phyloP scores from a whole-genome alignment of 2,888 invertebrate genomes.

The Actias luna region DNA sequence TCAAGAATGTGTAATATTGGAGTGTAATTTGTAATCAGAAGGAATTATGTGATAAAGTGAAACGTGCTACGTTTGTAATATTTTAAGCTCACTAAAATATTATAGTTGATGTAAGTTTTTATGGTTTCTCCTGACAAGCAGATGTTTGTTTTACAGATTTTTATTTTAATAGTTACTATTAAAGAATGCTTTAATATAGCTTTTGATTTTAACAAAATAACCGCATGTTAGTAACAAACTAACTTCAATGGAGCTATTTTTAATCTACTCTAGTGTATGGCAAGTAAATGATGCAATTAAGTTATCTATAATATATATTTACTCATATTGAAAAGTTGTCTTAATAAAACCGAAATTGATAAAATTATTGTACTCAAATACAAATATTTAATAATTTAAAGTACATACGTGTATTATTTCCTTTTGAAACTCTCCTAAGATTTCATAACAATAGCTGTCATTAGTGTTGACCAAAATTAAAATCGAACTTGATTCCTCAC shows the following conservation, averaged over 20 bases:
- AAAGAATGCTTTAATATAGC: not conserved
- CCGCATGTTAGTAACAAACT: slow-evolving; percentile 2
- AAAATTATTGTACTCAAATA: not conserved
- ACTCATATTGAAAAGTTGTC: not conserved
- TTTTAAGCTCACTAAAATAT: slow-evolving; percentile 1
- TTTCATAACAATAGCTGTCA: slow-evolving; percentile 45
- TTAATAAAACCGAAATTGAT: not conserved
- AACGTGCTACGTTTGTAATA: not conserved
- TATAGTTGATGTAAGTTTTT: slow-evolving; percentile 11
- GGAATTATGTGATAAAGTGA: not conserved
- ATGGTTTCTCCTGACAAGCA: slow-evolving; percentile 2
- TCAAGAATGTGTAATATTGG: not conserved
- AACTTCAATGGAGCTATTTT: not conserved
- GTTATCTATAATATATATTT: not conserved
- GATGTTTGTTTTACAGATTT: slow-evolving; percentile 12
- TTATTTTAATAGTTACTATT: not conserved
- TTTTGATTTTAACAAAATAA: not conserved
- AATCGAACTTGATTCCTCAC: slow-evolving; percentile 42
- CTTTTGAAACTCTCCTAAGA: not conserved
- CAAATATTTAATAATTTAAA: not conserved
- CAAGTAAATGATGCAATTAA: not conserved
- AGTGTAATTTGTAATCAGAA: not conserved
- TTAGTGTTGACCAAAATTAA: slow-evolving; percentile 45
- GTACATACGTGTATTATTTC: not conserved
- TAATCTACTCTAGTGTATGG: not conserved